A percentile compares a stretch with the other conserved stretches of the same genome.
These are phyloP conservation scores for Acrocera orbiculus DNA, from an alignment of 2,888 invertebrate genomes.

Conservation along the genomic window DNA sequence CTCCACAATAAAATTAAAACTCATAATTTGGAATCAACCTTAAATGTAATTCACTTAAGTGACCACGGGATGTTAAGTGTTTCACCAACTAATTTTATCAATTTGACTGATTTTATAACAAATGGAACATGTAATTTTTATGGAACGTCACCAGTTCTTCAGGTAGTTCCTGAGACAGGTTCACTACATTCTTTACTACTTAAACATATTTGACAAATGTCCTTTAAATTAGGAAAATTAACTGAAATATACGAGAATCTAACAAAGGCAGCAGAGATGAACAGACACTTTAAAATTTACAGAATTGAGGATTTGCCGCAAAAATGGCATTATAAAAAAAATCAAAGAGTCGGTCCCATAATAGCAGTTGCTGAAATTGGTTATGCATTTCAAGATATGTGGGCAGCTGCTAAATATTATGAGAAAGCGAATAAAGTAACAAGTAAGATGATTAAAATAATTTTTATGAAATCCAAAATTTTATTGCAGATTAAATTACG, in stretches of 20 bases:
- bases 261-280: conserved; percentile 26
- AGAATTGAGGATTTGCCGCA: conserved; percentile 39
- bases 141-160: conserved; percentile 39
- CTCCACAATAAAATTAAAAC: conserved; percentile 36
- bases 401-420: conserved; percentile 27
- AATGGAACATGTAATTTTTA: conserved; percentile 31
- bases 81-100: conserved; percentile 35
- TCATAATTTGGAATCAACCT: conserved; percentile 33
- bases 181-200: neutral
- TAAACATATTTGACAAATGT: neutral
- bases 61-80: conserved; percentile 55
- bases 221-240: conserved; percentile 27
- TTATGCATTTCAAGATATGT: conserved; percentile 41
- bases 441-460: conserved; percentile 26
- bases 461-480: neutral
- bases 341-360: conserved; percentile 40
- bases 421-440: conserved; percentile 31
- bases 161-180: conserved; percentile 41
- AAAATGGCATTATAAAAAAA: conserved; percentile 44
- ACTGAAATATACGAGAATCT: conserved; percentile 33
- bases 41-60: conserved; percentile 49
- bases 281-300: conserved; percentile 38
- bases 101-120: conserved; percentile 35
- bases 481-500: no score
- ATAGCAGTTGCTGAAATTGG: conserved; percentile 42